Conservation (phyloP, 2,888 invertebrate genomes). For the Automeris io region DNA sequence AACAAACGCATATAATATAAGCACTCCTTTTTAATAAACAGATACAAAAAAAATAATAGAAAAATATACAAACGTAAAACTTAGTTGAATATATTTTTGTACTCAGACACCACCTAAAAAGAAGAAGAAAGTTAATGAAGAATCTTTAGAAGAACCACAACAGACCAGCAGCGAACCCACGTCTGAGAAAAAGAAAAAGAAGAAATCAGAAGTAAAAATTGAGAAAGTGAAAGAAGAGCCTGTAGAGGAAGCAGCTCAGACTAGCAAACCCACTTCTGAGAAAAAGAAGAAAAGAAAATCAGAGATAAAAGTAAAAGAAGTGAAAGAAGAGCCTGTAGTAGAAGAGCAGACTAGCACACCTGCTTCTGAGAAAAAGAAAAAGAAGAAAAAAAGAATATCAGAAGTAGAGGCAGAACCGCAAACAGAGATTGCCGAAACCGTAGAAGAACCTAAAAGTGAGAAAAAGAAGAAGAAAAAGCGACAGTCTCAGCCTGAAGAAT, state of each 20-base stretch:
- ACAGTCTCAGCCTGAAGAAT: constrained; percentile 48
- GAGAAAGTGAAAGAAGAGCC: constrained; percentile 20
- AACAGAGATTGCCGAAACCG: constrained; percentile 20
- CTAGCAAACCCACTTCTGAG: constrained; percentile 42
- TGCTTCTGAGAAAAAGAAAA: constrained; percentile 67
- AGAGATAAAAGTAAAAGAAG: constrained; percentile 18
- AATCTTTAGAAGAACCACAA: constrained; percentile 24
- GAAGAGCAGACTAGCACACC: constrained; percentile 28
- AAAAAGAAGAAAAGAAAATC: constrained; percentile 57
- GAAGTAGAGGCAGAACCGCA: constrained; percentile 35
- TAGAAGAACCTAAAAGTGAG: constrained; percentile 48
- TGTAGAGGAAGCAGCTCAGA: constrained; percentile 21
- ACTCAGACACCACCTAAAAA: constrained; percentile 58
- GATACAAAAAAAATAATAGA: no score
- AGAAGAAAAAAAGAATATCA: constrained; percentile 73
- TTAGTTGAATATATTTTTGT: no score
- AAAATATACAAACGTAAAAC: no score
- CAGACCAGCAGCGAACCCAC: constrained; percentile 30
- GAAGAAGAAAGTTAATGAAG: constrained; percentile 30
- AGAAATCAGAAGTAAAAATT: constrained; percentile 67
- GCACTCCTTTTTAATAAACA: no score
- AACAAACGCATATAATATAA: no score
- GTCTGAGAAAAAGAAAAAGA: constrained; percentile 72
- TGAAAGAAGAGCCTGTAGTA: constrained; percentile 21
- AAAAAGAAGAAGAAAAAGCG: constrained; percentile 65